A percentile compares a stretch with the other conserved stretches of the same genome.
Conservation (phyloP, 1,140 invertebrate species). For the Drosophila seguyi region DNA sequence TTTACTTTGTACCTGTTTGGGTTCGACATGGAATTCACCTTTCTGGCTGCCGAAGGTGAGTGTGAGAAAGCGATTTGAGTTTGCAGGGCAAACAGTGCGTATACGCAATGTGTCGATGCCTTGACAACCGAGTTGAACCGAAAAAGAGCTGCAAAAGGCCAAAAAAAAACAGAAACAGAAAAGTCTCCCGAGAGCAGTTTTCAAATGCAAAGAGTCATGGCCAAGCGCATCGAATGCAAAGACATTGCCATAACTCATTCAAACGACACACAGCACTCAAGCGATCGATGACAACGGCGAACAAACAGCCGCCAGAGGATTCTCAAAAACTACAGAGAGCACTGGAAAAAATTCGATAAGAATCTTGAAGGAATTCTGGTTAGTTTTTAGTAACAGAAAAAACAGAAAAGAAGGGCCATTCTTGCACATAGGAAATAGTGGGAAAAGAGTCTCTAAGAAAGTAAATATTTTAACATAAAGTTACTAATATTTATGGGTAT, state of each 20-base stretch:
- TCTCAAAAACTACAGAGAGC: constrained; percentile 4
- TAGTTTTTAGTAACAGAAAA: too few species aligned
- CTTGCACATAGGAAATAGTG: accelerated
- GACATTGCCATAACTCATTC: constrained; percentile 66
- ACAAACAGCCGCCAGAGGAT: constrained; percentile 35
- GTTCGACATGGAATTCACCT: constrained; percentile 45
- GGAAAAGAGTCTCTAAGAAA: too few species aligned
- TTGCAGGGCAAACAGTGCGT: constrained; percentile 39
- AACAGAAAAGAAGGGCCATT: background rate
- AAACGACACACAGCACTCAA: constrained; percentile 52
- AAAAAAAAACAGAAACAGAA: background rate
- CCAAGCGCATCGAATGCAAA: constrained; percentile 48
- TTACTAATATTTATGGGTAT: too few species aligned
- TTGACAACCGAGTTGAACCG: constrained; percentile 16
- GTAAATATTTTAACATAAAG: too few species aligned
- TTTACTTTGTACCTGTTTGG: constrained; percentile 53
- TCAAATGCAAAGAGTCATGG: constrained; percentile 52
- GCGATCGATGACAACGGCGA: constrained; percentile 50
- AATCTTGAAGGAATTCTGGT: too few species aligned
- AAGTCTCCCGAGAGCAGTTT: constrained; percentile 29
- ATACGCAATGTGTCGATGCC: constrained; percentile 40
- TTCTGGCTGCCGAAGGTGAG: constrained; percentile 29
- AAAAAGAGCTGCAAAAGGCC: constrained; percentile 10
- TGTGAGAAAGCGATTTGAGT: constrained; percentile 24
- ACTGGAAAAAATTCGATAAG: background rate